Percentiles rank a stretch among this genome's conserved stretches.
phyloP scores from a whole-genome alignment of 2,113 vertebrate genomes.

The Ailuropoda melanoleuca region DNA sequence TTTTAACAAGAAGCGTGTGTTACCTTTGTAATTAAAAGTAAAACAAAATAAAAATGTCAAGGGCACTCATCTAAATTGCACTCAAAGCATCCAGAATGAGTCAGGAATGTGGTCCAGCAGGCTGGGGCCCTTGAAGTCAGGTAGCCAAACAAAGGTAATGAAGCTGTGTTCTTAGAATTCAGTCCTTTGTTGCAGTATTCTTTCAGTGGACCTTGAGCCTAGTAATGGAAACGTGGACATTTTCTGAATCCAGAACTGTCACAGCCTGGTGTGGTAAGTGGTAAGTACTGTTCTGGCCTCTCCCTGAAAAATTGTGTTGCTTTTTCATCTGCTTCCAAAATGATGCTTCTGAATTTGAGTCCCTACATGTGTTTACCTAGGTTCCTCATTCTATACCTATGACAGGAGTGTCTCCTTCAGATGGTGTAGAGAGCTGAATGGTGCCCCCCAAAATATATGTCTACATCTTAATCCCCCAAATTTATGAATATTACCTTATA shows the following conservation, averaged over 20 bases:
- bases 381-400: neutral
- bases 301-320: neutral
- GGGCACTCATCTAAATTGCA: neutral
- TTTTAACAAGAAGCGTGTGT: neutral
- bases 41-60: neutral
- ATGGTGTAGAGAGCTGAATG: neutral
- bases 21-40: constrained; percentile 5
- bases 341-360: neutral
- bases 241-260: neutral
- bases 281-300: neutral
- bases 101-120: neutral
- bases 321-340: neutral
- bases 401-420: neutral
- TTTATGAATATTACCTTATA: neutral
- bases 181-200: neutral
- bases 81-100: neutral
- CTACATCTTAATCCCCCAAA: neutral
- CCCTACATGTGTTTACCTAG: neutral
- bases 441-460: neutral
- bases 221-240: neutral
- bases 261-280: neutral
- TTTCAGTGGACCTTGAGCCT: neutral
- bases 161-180: neutral
- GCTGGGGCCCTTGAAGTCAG: neutral
- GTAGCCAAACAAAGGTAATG: neutral